Evolutionary conservation across 37 sponge, comb jelly and placozoan species (phyloP).

Genomic region (Agelas oroides): DNA sequence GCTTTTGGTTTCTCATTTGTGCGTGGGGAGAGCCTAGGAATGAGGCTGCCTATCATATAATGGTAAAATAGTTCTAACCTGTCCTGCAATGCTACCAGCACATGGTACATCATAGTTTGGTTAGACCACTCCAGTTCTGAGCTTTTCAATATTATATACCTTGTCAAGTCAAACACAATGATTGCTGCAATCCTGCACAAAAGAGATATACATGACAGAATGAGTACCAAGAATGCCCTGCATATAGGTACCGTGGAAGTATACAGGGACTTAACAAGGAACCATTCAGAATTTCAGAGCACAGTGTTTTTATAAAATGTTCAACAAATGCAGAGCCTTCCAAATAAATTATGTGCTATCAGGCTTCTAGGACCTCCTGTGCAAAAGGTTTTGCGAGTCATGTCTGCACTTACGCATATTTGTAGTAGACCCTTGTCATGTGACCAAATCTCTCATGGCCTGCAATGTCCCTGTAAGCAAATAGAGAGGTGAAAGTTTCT

Average conservation of each 20-base stretch:
- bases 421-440: constrained; percentile 96
- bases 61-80: too few species aligned
- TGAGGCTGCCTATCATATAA: too few species aligned
- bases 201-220: background rate
- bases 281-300: background rate
- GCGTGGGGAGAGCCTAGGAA: too few species aligned
- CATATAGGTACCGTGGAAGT: background rate
- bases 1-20: too few species aligned
- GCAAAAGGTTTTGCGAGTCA: too few species aligned
- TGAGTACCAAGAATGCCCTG: background rate
- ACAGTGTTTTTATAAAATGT: too few species aligned
- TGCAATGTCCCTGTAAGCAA: constrained; percentile 88
- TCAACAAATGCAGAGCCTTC: background rate
- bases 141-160: constrained; percentile 34
- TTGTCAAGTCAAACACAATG: constrained; percentile 92
- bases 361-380: too few species aligned
- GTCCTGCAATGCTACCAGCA: too few species aligned
- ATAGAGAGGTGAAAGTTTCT: background rate
- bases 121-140: too few species aligned
- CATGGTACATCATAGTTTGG: too few species aligned
- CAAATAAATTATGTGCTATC: too few species aligned
- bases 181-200: constrained; percentile 88
- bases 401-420: constrained; percentile 93
- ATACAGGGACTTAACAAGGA: too few species aligned
- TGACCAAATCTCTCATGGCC: constrained; percentile 95